Evolutionary conservation across 2,797 vertebrate genomes (phyloP).

Genomic region (Centroberyx gerrardi): DNA sequence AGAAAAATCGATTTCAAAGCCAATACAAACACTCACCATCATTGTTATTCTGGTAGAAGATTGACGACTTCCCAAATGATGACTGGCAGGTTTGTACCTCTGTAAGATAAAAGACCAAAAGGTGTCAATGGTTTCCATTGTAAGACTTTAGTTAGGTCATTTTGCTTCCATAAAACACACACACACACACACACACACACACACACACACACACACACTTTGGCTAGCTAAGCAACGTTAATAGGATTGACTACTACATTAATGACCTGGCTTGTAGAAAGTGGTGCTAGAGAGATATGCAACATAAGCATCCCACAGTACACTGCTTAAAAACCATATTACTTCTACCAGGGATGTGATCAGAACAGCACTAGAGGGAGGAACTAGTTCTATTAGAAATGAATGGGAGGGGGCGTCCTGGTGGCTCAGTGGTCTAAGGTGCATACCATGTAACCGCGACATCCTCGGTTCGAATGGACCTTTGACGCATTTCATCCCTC

Average conservation of each 20-base stretch:
- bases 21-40: slow-evolving; percentile 81
- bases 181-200: slow-evolving; percentile 40
- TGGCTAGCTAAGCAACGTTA: slow-evolving; percentile 72
- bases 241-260: slow-evolving; percentile 75
- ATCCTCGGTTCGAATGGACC: too few species aligned
- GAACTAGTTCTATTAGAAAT: too few species aligned
- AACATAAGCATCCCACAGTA: background rate
- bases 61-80: slow-evolving; percentile 87
- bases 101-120: slow-evolving; percentile 72
- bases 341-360: too few species aligned
- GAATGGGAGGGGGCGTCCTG: too few species aligned
- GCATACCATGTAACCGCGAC: too few species aligned
- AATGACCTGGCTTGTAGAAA: slow-evolving; percentile 52
- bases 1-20: background rate
- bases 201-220: slow-evolving; percentile 33
- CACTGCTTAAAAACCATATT: too few species aligned
- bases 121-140: too few species aligned
- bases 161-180: slow-evolving; percentile 20
- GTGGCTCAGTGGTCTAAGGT: too few species aligned
- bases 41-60: slow-evolving; percentile 84
- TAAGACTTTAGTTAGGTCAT: background rate
- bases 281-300: background rate
- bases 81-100: slow-evolving; percentile 95
- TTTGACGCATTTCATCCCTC: too few species aligned
- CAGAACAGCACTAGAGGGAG: too few species aligned